These are phyloP conservation scores for Hydraecia micacea DNA, from an alignment of 2,888 invertebrate genomes.

Conservation along the genomic window DNA sequence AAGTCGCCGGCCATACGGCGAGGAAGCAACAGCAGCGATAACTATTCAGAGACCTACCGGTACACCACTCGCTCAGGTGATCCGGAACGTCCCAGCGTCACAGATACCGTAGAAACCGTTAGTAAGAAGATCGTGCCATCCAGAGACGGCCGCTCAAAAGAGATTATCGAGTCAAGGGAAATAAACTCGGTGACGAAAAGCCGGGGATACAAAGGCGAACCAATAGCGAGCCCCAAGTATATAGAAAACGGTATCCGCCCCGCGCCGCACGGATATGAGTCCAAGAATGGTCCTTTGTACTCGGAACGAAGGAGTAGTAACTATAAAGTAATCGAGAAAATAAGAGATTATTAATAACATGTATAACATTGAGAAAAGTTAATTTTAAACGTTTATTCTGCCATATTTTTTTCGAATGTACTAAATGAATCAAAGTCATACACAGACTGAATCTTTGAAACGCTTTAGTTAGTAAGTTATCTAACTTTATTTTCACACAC, in stretches of 20 bases:
- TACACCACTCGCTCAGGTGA: conserved; percentile 92
- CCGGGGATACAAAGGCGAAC: conserved; percentile 89
- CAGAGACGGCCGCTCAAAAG: conserved; percentile 91
- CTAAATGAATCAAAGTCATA: conserved; percentile 81
- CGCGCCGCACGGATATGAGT: conserved; percentile 79
- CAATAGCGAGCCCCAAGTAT: conserved; percentile 87
- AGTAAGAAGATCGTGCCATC: conserved; percentile 92
- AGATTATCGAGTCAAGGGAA: conserved; percentile 93
- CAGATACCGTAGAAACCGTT: conserved; percentile 93
- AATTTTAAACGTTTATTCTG: conserved; percentile 74
- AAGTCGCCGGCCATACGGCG: conserved; percentile 90
- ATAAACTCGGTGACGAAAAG: conserved; percentile 93
- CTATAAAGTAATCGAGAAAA: conserved; percentile 86
- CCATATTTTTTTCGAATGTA: conserved; percentile 80
- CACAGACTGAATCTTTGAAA: conserved; percentile 84
- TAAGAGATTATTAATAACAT: conserved; percentile 85
- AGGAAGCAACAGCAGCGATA: conserved; percentile 92
- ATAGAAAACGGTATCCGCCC: conserved; percentile 88
- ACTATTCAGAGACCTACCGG: conserved; percentile 93
- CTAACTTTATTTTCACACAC: conserved; percentile 79
- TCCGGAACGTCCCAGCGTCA: conserved; percentile 92
- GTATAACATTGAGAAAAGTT: conserved; percentile 58
- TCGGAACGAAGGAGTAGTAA: conserved; percentile 86
- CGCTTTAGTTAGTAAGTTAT: conserved; percentile 80
- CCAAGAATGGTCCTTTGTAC: conserved; percentile 83